phyloP scores from a whole-genome alignment of 2,113 vertebrate genomes.

The Tiliqua scincoides region DNA sequence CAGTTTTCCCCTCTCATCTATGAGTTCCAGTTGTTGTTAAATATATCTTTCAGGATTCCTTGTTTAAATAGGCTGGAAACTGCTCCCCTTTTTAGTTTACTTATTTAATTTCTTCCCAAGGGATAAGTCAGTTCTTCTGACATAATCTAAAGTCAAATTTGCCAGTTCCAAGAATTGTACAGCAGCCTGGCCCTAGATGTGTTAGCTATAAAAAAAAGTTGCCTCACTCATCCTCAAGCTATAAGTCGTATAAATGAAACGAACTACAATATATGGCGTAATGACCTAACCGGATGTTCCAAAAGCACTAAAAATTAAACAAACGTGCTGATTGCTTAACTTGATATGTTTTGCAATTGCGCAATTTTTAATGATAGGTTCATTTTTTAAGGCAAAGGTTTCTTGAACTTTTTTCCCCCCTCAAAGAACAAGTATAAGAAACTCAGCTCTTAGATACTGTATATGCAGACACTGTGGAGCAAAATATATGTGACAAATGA shows the following conservation, averaged over 20 bases:
- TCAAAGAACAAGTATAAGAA: not conserved
- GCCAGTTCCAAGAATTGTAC: not conserved
- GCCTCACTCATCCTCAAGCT: not conserved
- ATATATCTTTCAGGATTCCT: not conserved
- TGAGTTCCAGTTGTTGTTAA: not conserved
- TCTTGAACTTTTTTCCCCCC: not conserved
- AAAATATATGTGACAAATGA: not conserved
- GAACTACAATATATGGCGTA: not conserved
- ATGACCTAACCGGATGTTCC: not conserved
- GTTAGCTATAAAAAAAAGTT: not conserved
- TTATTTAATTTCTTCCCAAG: slow-evolving; percentile 7
- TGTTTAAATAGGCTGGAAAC: not conserved
- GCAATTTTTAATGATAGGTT: not conserved
- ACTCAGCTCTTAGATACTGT: not conserved
- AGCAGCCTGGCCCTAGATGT: not conserved
- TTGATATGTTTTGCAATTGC: not conserved
- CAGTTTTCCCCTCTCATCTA: not conserved
- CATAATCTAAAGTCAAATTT: not conserved
- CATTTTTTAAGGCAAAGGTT: not conserved
- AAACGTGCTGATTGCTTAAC: not conserved
- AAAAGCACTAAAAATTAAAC: not conserved
- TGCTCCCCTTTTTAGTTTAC: not conserved
- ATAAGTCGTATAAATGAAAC: not conserved
- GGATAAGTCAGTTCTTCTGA: not conserved
- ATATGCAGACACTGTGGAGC: not conserved